These are phyloP conservation scores for Ypsolopha scabrella DNA, from an alignment of 2,888 invertebrate genomes.

Conservation along the genomic window DNA sequence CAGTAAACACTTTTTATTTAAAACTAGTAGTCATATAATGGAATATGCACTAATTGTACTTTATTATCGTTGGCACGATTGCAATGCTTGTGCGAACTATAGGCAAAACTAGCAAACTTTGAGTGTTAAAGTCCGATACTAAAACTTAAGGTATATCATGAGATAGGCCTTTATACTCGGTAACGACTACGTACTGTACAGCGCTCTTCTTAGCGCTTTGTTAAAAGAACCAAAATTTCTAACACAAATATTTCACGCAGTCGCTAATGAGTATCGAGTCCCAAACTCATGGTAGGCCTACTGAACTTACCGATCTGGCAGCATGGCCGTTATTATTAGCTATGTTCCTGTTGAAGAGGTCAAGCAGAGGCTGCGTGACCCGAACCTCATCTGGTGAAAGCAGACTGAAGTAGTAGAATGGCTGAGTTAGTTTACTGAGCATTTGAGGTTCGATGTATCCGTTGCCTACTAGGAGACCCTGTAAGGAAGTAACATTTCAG, in stretches of 20 bases:
- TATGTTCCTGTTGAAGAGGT: constrained; percentile 34
- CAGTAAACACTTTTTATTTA: background rate
- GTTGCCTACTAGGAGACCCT: constrained; percentile 56
- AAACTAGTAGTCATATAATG: background rate
- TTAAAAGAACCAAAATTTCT: too few relatives aligned
- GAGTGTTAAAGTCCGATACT: background rate
- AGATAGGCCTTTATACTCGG: too few relatives aligned
- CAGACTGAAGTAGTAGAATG: constrained; percentile 48
- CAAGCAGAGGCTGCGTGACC: constrained; percentile 31
- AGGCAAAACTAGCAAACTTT: too few relatives aligned
- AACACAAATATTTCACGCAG: too few relatives aligned
- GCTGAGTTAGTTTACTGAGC: constrained; percentile 29
- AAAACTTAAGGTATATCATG: too few relatives aligned
- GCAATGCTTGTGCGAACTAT: too few relatives aligned
- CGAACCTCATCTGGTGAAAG: constrained; percentile 39
- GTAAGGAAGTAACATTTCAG: constrained; percentile 7
- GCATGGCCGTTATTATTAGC: constrained; percentile 33
- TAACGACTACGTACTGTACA: too few relatives aligned
- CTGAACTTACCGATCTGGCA: constrained; percentile 38
- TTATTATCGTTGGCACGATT: too few relatives aligned
- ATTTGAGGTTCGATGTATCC: constrained; percentile 50
- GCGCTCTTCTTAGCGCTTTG: too few relatives aligned
- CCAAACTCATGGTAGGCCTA: too few relatives aligned
- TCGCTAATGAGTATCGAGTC: too few relatives aligned
- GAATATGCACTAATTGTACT: background rate